Percentiles rank a stretch among this genome's conserved stretches.
These are phyloP conservation scores for Ophiothrix spiculata DNA, from an alignment of 35 echinoderm and acorn worm species.

Conservation along the genomic window DNA sequence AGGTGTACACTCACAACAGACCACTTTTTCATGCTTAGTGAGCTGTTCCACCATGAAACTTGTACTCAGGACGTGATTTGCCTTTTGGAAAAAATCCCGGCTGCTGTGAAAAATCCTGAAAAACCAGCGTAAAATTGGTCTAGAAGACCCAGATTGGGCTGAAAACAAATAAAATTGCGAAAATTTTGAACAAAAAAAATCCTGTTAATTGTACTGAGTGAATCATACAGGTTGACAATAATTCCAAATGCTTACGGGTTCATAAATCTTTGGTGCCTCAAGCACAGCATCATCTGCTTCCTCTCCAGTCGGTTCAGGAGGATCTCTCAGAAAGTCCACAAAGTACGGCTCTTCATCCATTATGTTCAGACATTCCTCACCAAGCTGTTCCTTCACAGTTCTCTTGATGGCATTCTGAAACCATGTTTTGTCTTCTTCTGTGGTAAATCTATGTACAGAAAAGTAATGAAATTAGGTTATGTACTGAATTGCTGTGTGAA, in stretches of 20 bases:
- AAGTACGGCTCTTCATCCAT: conserved; percentile 91
- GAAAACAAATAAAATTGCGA: too few relatives aligned
- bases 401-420: conserved; percentile 64
- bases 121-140: too few relatives aligned
- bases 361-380: conserved; percentile 9
- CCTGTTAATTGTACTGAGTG: too few relatives aligned
- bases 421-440: conserved; percentile 84
- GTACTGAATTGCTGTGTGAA: background rate
- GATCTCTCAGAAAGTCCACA: conserved; percentile 95
- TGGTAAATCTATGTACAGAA: conserved; percentile 65
- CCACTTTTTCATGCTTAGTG: too few relatives aligned
- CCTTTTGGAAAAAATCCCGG: too few relatives aligned
- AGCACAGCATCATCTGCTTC: conserved; percentile 90
- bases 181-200: too few relatives aligned
- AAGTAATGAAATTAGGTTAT: background rate
- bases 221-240: too few relatives aligned
- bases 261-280: conserved; percentile 92
- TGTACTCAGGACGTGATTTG: too few relatives aligned
- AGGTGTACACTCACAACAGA: too few relatives aligned
- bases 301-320: conserved; percentile 97
- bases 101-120: too few relatives aligned
- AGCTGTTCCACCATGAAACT: too few relatives aligned
- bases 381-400: conserved; percentile 62
- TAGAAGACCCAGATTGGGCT: too few relatives aligned
- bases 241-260: conserved; percentile 79